Evolutionary conservation across 2,797 vertebrate species (phyloP).

Genomic region (Acrocephalus scirpaceus): DNA sequence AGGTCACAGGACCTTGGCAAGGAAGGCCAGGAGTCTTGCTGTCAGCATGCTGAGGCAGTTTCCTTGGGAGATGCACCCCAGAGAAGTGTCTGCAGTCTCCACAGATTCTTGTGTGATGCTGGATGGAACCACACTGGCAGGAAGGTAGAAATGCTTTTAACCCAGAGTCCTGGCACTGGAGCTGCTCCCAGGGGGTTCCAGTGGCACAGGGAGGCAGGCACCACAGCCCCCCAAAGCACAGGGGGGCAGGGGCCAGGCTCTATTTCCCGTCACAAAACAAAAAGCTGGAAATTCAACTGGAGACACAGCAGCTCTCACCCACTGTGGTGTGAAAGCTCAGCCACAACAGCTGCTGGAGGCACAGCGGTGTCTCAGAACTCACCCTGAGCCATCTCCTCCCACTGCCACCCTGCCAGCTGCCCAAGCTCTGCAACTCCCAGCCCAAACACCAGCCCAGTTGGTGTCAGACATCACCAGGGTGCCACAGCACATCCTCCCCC

Average conservation of each 20-base stretch:
- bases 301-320: background rate
- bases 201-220: background rate
- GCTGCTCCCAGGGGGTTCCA: background rate
- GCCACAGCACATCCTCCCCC: background rate
- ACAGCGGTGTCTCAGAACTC: background rate
- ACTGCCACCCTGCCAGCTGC: background rate
- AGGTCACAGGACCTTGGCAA: conserved; percentile 4
- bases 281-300: background rate
- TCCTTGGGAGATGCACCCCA: background rate
- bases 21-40: background rate
- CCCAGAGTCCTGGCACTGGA: background rate
- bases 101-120: background rate
- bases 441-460: rapidly evolving
- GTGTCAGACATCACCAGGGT: rapidly evolving
- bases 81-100: background rate
- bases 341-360: background rate
- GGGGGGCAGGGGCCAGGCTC: background rate
- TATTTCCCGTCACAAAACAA: background rate
- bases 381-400: background rate
- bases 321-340: background rate
- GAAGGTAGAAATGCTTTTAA: background rate
- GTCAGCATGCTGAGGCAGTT: background rate
- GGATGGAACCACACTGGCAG: background rate
- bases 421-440: background rate
- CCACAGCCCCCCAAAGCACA: background rate